A percentile compares a stretch with the other conserved stretches of the same genome.
Conservation (phyloP, 92 coral and sea anemone genomes). For the Anthopleura xanthogrammica region DNA sequence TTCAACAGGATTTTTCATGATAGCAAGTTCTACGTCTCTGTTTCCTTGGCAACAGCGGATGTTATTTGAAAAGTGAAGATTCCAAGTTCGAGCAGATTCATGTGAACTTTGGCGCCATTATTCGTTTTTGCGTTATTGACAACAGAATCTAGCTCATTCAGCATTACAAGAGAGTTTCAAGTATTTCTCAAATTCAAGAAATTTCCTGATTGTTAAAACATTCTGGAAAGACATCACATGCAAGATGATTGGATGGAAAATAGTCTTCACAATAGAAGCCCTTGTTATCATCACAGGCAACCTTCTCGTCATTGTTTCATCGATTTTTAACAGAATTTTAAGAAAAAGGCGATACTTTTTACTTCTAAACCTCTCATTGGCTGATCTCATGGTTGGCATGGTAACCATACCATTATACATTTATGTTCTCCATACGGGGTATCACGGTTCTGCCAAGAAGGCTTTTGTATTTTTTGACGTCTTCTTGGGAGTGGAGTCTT, state of each 20-base stretch:
- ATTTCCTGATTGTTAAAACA: not conserved
- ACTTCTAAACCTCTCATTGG: slow-evolving; percentile 19
- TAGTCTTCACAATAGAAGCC: slow-evolving; percentile 13
- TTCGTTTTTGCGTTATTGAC: not conserved
- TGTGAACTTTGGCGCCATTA: not conserved
- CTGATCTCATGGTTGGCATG: slow-evolving; percentile 35
- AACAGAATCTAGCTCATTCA: not conserved
- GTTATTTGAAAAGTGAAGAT: not conserved
- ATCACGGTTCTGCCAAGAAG: not conserved
- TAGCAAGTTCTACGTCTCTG: not conserved
- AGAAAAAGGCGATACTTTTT: slow-evolving; percentile 25
- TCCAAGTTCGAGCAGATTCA: not conserved
- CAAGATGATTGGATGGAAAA: slow-evolving; percentile 2
- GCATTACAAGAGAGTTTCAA: not conserved
- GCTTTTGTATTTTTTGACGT: slow-evolving; percentile 22
- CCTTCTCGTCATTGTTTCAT: slow-evolving; percentile 15
- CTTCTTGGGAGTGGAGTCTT: slow-evolving; percentile 28
- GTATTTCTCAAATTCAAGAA: not conserved
- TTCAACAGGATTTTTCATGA: not conserved
- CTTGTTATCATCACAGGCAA: slow-evolving; percentile 15
- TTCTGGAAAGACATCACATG: no score
- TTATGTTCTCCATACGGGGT: slow-evolving; percentile 1
- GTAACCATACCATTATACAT: slow-evolving; percentile 27
- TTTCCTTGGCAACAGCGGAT: not conserved
- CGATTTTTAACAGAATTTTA: slow-evolving; percentile 10